Evolutionary conservation across 1,140 invertebrate genomes (phyloP), one percentile per base, ranked within the genome.

Genomic region (Leptinotarsa lineolata): DNA sequence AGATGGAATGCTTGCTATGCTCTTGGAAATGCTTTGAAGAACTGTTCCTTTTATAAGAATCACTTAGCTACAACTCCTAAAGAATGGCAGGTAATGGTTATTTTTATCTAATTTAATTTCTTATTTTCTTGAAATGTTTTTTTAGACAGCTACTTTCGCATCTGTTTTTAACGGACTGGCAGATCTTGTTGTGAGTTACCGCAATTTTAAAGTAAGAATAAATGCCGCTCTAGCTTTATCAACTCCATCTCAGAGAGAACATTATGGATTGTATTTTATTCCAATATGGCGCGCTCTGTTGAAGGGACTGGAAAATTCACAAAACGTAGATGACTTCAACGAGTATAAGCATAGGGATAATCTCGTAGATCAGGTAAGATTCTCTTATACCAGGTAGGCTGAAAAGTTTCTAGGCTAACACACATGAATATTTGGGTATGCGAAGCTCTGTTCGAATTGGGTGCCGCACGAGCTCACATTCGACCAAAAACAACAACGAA

Each of bases 1-100:
- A 88, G 94, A 63, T 97, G 95, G 95, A 97, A 96, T 85, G 92
- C 94, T 12, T 96, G 95, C 82, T 93, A 95, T 84, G 94, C 94
- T 16, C 83, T 95, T 15, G 92, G 94, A 21, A 93, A 93, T 77
- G 86, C 92, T 59, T 87, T 94, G 82, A 90, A 89, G 77, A 94
- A 93, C 84, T 81, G 85, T 3, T 78, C 84, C 11, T 82, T 94
- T 2, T 90, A 90, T 78, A 83, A 82, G 22, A 85, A 85, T 15
- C 16, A 54, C 15, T 54, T 13, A 16, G 86, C 11, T 82, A 58
- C 18, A 13, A 44, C 8, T 69, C 21, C 54, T 24, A 54, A 39
- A 24, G 54, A 22, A 30, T 71, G 69, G 69, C 69, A 71, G 69
- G 69, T 70, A 63, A 61, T 15, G 5, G 30, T 24, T 67, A 30